Evolutionary conservation across 2,888 invertebrate genomes (phyloP).

Genomic region (Netelia fuscicornis): DNA sequence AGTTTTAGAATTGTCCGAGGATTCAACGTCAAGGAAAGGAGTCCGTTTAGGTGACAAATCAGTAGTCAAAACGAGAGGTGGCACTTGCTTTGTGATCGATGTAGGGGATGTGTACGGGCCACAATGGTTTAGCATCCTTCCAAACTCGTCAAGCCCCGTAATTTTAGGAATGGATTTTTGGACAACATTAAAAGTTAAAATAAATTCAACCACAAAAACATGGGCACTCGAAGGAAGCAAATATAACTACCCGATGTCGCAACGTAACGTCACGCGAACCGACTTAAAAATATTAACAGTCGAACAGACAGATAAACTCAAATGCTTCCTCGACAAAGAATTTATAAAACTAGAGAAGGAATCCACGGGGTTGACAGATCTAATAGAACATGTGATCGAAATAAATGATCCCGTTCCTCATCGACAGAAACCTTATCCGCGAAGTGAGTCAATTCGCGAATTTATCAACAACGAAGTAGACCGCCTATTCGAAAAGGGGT

Average conservation of each 20-base stretch:
- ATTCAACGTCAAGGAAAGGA: neutral
- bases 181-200: slow-evolving; percentile 1
- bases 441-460: slow-evolving; percentile 44
- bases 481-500: slow-evolving; percentile 21
- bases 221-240: slow-evolving; percentile 33
- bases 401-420: slow-evolving; percentile 26
- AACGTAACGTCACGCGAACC: neutral
- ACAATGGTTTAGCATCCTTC: slow-evolving; percentile 26
- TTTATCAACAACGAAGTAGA: slow-evolving; percentile 49
- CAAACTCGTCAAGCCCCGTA: neutral
- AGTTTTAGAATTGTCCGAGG: neutral
- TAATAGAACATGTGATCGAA: slow-evolving; percentile 44
- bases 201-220: neutral
- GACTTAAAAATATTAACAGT: slow-evolving; percentile 22
- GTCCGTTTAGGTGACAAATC: slow-evolving; percentile 17
- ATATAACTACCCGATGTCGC: slow-evolving; percentile 21
- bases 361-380: slow-evolving; percentile 43
- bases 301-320: slow-evolving; percentile 10
- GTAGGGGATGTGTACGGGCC: slow-evolving; percentile 10
- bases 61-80: neutral
- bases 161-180: slow-evolving; percentile 6
- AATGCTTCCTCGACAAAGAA: slow-evolving; percentile 41
- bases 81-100: slow-evolving; percentile 17
- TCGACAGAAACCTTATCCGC: slow-evolving; percentile 42
- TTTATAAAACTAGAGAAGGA: slow-evolving; percentile 51